phyloP scores from a whole-genome alignment of 2,113 vertebrate genomes.

The Sarotherodon lohbergeri region DNA sequence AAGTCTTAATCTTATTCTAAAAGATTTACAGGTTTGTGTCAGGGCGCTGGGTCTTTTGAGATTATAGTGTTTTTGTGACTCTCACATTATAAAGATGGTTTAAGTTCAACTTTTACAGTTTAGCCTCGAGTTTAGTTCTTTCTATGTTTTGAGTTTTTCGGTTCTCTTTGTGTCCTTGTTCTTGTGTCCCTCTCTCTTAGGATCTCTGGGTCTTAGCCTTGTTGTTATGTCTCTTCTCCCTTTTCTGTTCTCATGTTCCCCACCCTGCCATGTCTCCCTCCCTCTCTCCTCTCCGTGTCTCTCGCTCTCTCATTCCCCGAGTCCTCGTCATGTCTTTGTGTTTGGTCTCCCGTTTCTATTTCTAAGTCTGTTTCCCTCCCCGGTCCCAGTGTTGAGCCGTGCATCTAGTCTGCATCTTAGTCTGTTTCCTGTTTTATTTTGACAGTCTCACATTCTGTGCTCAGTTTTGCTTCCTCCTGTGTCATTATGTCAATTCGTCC shows the following conservation, averaged over 20 bases:
- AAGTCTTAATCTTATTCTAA: background rate
- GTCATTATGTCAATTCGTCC: background rate
- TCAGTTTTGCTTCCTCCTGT: background rate
- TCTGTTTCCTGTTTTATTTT: background rate
- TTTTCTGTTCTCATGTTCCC: background rate
- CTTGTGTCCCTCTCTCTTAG: background rate
- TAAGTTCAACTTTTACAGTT: background rate
- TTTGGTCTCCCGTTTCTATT: fast-evolving
- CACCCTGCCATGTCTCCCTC: background rate
- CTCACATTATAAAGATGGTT: background rate
- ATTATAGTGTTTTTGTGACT: background rate
- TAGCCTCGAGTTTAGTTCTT: background rate
- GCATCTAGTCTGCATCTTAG: background rate
- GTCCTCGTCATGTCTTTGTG: background rate
- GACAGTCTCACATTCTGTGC: background rate
- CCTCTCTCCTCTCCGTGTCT: background rate
- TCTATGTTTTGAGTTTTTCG: background rate
- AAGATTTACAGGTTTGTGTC: background rate
- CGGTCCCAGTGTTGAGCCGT: background rate
- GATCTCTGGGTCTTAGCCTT: background rate
- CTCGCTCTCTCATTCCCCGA: background rate
- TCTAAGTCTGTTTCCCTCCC: background rate
- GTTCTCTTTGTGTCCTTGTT: background rate
- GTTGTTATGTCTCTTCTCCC: background rate
- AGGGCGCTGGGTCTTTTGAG: background rate